Base-by-base conservation (phyloP, 2,113 vertebrate species). In the Petrocephalus microphthalmus region DNA sequence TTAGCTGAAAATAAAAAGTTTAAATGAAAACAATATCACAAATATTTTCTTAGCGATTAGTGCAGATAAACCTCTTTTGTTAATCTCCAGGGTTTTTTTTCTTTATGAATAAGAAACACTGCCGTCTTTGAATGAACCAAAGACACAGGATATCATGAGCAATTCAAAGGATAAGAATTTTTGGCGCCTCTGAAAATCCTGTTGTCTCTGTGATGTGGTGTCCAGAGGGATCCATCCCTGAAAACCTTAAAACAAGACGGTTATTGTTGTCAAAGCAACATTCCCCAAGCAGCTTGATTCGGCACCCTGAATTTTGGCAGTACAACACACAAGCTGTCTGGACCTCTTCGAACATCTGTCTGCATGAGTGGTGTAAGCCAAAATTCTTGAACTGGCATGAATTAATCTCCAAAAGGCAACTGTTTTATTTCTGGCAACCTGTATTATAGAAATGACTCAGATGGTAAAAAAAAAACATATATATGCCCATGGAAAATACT, bases 261-360 rank as follows among this genome's bases (percentile, higher is more conserved):
- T 88, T 88, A 88, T 88, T 88, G 88, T 88, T 88, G 88, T 64
- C 57, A 71, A 64, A 67, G 82, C 42, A 52, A 83, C 88, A 53
- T 88, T 71, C 82, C 83, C 56, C 57, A 88, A 88, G 85, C 88
- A 74, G 88, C 88, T 88, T 85, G 88, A 88, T 52, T 88, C 83
- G 45, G 83, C 57, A 88, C 83, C 83, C 56, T 51, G 10, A 85
- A 67, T 67, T 85, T 85, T 88, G 88, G 88, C 88, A 53, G 83
- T 0, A 64, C 83, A 84, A 85, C 81, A 88, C 88, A 88, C 25
- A 57, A 85, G 56, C 47, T 88, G 83, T 51, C 83, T 29, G 71
- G 56, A 51, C 45, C 52, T 85, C 60, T 85, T 88, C 83, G 83
- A 85, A 88, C 88, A 88, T 88, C 88, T 85, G 82, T 88, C 88